Evolutionary conservation across 2,797 vertebrate species (phyloP).

Genomic region (Myotis daubentonii): DNA sequence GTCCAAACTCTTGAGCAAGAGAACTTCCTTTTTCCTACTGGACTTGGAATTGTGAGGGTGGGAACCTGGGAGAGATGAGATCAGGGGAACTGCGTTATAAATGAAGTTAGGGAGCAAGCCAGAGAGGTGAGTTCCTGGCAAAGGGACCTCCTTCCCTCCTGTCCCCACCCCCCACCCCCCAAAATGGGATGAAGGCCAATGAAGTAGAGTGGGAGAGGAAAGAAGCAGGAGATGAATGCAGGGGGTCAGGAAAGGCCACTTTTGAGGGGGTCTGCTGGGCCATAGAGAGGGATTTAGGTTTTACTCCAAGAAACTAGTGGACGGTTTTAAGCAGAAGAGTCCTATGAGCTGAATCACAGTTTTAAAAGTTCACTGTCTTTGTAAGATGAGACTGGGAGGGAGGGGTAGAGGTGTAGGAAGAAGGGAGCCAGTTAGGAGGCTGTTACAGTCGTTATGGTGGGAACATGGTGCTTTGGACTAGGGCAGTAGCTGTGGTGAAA

Average conservation of each 20-base stretch:
- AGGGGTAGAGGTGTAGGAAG: background rate
- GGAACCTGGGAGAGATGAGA: background rate
- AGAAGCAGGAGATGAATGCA: background rate
- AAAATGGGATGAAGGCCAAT: background rate
- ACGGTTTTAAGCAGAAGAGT: constrained; percentile 3
- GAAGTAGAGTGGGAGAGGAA: background rate
- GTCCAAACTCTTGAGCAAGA: background rate
- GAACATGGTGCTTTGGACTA: background rate
- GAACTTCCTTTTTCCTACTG: background rate
- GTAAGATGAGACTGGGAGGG: background rate
- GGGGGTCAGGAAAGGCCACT: background rate
- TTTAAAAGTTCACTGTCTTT: background rate
- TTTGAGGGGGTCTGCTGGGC: background rate
- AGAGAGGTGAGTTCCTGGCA: background rate
- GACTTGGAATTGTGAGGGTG: background rate
- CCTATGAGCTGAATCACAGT: background rate
- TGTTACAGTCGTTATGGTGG: background rate
- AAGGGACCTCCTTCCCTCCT: background rate
- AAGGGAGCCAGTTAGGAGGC: background rate
- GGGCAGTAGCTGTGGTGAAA: background rate
- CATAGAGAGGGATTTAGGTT: background rate
- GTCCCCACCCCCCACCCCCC: too few species aligned
- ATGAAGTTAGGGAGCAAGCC: background rate
- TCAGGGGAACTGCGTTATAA: background rate
- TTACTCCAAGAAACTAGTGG: background rate